A percentile compares a stretch with the other conserved stretches of the same genome.
phyloP scores from a whole-genome alignment of 2,797 vertebrate genomes.

The Lophotriccus pileatus region DNA sequence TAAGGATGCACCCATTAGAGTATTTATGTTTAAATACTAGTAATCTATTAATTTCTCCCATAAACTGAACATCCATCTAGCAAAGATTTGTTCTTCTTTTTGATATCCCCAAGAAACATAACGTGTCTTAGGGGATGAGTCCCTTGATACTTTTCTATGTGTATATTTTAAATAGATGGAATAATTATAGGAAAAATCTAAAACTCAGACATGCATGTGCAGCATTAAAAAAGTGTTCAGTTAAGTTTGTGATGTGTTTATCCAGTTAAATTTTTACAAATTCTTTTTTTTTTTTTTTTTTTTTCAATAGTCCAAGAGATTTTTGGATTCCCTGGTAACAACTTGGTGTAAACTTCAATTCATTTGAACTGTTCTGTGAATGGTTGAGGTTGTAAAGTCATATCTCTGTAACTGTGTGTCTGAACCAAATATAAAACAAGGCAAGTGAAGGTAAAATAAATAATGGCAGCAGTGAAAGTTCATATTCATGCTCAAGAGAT shows the following conservation, averaged over 20 bases:
- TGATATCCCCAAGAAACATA: neutral
- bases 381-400: neutral
- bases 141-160: neutral
- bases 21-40: neutral
- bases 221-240: rapidly evolving
- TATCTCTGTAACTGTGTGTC: rapidly evolving
- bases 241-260: neutral
- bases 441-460: neutral
- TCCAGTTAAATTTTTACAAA: neutral
- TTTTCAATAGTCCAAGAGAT: neutral
- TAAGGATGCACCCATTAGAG: neutral
- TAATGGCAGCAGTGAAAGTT: neutral
- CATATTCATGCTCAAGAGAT: neutral
- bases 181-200: neutral
- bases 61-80: neutral
- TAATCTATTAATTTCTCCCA: neutral
- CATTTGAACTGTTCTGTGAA: neutral
- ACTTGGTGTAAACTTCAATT: neutral
- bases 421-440: neutral
- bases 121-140: neutral
- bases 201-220: neutral
- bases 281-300: neutral
- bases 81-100: neutral
- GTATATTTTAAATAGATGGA: neutral
- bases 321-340: neutral